A percentile compares a stretch with the other conserved stretches of the same genome.
Evolutionary conservation across 2,113 vertebrate species (phyloP).

Genomic region (Oplegnathus fasciatus): DNA sequence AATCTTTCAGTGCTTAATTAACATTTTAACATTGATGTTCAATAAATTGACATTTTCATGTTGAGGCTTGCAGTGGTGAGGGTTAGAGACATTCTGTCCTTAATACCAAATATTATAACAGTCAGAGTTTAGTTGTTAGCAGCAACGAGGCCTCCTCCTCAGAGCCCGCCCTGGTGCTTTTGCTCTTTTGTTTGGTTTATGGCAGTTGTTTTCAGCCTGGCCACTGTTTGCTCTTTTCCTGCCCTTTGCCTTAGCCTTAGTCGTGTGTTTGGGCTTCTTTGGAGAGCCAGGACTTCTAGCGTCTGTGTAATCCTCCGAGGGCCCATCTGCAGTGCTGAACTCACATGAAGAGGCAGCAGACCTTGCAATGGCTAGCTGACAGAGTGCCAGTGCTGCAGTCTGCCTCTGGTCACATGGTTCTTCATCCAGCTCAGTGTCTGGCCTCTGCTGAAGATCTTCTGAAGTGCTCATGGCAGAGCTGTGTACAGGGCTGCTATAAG

Average conservation of each 20-base stretch:
- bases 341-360: slow-evolving; percentile 60
- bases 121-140: slow-evolving; percentile 76
- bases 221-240: slow-evolving; percentile 86
- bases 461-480: background rate
- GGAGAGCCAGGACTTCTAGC: background rate
- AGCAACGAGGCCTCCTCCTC: slow-evolving; percentile 88
- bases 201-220: slow-evolving; percentile 77
- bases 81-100: slow-evolving; percentile 6
- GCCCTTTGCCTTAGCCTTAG: slow-evolving; percentile 74
- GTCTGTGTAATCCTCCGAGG: slow-evolving; percentile 9
- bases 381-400: slow-evolving; percentile 94
- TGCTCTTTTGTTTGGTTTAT: slow-evolving; percentile 83
- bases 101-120: slow-evolving; percentile 1
- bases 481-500: slow-evolving; percentile 56
- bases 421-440: slow-evolving; percentile 61
- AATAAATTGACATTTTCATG: slow-evolving; percentile 29
- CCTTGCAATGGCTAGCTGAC: slow-evolving; percentile 91
- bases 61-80: slow-evolving; percentile 15
- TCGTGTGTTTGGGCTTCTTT: slow-evolving; percentile 21
- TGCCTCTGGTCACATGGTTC: slow-evolving; percentile 92
- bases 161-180: slow-evolving; percentile 82
- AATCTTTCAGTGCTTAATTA: slow-evolving; percentile 60
- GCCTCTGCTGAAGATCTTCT: slow-evolving; percentile 19
- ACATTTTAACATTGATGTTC: slow-evolving; percentile 20
- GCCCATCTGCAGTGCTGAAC: background rate